phyloP scores from a whole-genome alignment of 2,797 vertebrate genomes.

The Zenarchopterus dispar region DNA sequence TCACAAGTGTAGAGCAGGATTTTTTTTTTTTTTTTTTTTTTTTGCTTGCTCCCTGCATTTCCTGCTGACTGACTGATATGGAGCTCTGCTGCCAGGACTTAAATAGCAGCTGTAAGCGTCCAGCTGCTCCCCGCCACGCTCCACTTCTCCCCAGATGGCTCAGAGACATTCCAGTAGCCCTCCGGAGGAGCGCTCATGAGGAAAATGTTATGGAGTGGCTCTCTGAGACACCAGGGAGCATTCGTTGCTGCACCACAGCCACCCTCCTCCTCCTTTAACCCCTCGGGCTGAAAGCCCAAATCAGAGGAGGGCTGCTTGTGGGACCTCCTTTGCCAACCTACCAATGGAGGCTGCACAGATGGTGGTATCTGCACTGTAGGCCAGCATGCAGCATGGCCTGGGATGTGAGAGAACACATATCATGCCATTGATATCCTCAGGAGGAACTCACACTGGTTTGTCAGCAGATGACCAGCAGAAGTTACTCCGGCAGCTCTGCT shows the following conservation, averaged over 20 bases:
- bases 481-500: conserved; percentile 37
- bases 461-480: conserved; percentile 68
- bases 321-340: conserved; percentile 69
- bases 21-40: conserved; percentile 43
- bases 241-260: conserved; percentile 62
- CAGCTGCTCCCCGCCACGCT: conserved; percentile 86
- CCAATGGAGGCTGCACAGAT: conserved; percentile 80
- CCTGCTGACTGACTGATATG: conserved; percentile 79
- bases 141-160: conserved; percentile 86
- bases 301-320: conserved; percentile 62
- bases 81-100: conserved; percentile 80
- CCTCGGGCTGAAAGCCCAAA: conserved; percentile 68
- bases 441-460: conserved; percentile 54
- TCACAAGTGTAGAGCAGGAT: conserved; percentile 33
- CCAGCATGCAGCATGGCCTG: conserved; percentile 64
- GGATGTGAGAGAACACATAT: conserved; percentile 60
- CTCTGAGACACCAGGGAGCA: conserved; percentile 79
- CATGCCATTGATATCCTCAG: conserved; percentile 68
- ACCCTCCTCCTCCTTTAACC: conserved; percentile 68
- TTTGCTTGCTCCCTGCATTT: conserved; percentile 62
- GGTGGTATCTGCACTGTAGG: conserved; percentile 67
- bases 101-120: conserved; percentile 84
- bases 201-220: conserved; percentile 84
- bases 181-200: conserved; percentile 80
- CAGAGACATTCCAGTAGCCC: conserved; percentile 82